Conservation (phyloP, 2,113 vertebrate genomes). For the Columbina picui region DNA sequence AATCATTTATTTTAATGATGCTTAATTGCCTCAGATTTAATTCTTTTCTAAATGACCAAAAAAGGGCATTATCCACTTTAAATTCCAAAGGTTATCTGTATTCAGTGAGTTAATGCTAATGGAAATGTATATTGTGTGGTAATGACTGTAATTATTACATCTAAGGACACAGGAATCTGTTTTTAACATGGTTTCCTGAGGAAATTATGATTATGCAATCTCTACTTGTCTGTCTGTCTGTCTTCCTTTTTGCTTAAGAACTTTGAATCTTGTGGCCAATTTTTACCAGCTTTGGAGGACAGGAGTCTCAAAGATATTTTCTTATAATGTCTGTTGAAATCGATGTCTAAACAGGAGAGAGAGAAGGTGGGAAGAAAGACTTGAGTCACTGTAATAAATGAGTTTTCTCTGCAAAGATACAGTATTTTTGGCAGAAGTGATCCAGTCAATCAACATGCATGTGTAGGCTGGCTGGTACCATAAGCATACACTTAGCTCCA, state of each 20-base stretch:
- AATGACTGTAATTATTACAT: constrained; percentile 34
- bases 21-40: not conserved
- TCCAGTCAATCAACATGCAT: not conserved
- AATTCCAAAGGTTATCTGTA: constrained; percentile 33
- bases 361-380: not conserved
- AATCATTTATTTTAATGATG: not conserved
- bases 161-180: constrained; percentile 5
- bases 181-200: not conserved
- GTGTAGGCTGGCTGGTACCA: not conserved
- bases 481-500: not conserved
- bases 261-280: not conserved
- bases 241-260: not conserved
- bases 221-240: not conserved
- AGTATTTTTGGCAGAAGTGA: not conserved
- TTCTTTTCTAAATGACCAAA: not conserved
- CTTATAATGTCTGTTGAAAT: not conserved
- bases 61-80: not conserved
- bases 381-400: not conserved
- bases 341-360: not conserved
- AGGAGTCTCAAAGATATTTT: not conserved
- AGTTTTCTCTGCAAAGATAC: not conserved
- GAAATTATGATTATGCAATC: constrained; percentile 5
- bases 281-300: not conserved
- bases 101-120: not conserved
- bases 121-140: not conserved